These are phyloP conservation scores for Syngnathus floridae DNA, from an alignment of 2,113 vertebrate genomes.

Conservation along the genomic window DNA sequence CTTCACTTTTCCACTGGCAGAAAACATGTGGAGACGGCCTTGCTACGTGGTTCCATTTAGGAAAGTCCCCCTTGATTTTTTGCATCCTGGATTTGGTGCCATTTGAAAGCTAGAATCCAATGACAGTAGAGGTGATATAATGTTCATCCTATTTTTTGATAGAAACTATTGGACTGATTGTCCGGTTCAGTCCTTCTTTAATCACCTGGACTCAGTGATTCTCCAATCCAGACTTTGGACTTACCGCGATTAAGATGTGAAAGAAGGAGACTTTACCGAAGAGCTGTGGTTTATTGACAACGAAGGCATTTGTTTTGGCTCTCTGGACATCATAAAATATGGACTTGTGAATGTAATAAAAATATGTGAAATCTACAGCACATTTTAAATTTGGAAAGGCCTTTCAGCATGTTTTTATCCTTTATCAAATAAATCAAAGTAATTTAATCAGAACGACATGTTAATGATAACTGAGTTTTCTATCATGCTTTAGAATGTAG, in stretches of 20 bases:
- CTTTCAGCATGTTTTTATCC: not conserved
- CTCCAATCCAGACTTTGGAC: not conserved
- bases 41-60: slow-evolving; percentile 64
- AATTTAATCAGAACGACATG: not conserved
- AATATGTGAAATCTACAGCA: not conserved
- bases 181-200: not conserved
- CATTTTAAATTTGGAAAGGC: not conserved
- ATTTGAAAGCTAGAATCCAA: slow-evolving; percentile 47
- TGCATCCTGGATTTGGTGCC: slow-evolving; percentile 48
- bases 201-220: not conserved
- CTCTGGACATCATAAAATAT: not conserved
- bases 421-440: not conserved
- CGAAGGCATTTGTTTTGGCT: not conserved
- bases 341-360: not conserved
- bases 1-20: slow-evolving; percentile 52
- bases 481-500: not conserved
- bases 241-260: not conserved
- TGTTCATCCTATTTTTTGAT: not conserved
- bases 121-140: slow-evolving; percentile 21
- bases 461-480: not conserved
- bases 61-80: slow-evolving; percentile 49
- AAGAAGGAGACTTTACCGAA: not conserved
- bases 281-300: not conserved
- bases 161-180: not conserved
- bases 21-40: slow-evolving; percentile 67